Evolutionary conservation across 2,797 vertebrate species (phyloP).

Genomic region (Serranus cabrilla): DNA sequence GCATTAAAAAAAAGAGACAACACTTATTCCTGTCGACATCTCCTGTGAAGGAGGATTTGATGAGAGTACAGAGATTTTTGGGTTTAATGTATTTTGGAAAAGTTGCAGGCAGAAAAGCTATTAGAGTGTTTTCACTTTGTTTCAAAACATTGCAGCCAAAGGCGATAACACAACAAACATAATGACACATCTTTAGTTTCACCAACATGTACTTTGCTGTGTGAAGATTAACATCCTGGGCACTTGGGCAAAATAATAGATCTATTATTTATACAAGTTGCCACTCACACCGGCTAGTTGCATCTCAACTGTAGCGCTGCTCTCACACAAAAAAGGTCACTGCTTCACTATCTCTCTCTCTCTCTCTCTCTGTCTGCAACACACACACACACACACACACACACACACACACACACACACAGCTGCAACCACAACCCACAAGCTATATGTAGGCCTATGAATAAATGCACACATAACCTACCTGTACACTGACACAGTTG

Average conservation of each 20-base stretch:
- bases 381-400: conserved; percentile 30
- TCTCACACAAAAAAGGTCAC: conserved; percentile 62
- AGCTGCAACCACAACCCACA: conserved; percentile 22
- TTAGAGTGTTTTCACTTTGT: background rate
- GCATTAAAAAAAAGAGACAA: background rate
- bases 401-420: conserved; percentile 9
- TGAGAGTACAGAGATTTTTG: background rate
- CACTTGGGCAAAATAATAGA: background rate
- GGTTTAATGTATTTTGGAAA: conserved; percentile 8
- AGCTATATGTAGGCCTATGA: conserved; percentile 39
- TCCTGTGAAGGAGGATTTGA: background rate
- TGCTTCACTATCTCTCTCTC: conserved; percentile 4
- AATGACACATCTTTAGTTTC: background rate
- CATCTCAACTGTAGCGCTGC: conserved; percentile 20
- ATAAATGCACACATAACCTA: conserved; percentile 37
- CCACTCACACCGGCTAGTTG: conserved; percentile 5
- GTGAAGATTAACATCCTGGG: background rate
- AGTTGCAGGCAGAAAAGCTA: conserved; percentile 14
- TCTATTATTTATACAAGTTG: background rate
- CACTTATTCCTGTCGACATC: background rate
- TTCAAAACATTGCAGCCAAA: background rate
- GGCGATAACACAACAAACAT: background rate
- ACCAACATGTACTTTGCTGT: background rate
- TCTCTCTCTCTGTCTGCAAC: conserved; percentile 7
- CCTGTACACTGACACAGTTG: conserved; percentile 20